phyloP scores from a whole-genome alignment of 2,797 vertebrate species.

The Chelmon rostratus region DNA sequence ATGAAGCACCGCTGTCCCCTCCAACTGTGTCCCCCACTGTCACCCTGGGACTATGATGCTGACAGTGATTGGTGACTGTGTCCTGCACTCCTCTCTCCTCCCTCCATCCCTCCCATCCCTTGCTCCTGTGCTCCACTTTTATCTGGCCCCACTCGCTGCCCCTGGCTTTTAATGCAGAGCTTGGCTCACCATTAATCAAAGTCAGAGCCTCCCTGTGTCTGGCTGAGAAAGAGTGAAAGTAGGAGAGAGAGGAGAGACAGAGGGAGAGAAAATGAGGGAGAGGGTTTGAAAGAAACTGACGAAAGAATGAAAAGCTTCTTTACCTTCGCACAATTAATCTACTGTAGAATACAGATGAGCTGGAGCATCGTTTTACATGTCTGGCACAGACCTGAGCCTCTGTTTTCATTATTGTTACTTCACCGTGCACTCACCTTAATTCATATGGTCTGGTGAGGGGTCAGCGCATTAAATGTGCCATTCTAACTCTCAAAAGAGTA shows the following conservation, averaged over 20 bases:
- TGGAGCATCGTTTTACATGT: constrained; percentile 37
- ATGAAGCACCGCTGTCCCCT: constrained; percentile 72
- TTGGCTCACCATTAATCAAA: constrained; percentile 87
- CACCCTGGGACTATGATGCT: constrained; percentile 77
- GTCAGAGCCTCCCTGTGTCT: constrained; percentile 81
- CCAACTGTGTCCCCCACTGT: constrained; percentile 66
- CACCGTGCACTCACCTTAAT: constrained; percentile 14
- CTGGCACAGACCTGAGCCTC: constrained; percentile 37
- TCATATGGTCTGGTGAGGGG: constrained; percentile 18
- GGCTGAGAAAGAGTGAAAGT: constrained; percentile 60
- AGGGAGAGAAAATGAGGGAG: constrained; percentile 24
- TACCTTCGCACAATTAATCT: constrained; percentile 54
- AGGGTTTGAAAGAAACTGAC: constrained; percentile 41
- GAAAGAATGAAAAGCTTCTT: constrained; percentile 61
- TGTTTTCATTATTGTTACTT: constrained; percentile 33
- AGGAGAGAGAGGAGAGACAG: constrained; percentile 25
- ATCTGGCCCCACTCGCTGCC: constrained; percentile 81
- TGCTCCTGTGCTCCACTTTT: constrained; percentile 82
- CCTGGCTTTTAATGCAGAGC: constrained; percentile 83
- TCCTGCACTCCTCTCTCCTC: constrained; percentile 71
- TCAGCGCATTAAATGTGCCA: constrained; percentile 20
- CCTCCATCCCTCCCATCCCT: constrained; percentile 65
- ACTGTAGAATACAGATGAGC: constrained; percentile 59
- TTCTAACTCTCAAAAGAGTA: constrained; percentile 1
- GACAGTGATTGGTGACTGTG: constrained; percentile 86